phyloP scores from a whole-genome alignment of 2,797 vertebrate genomes.

The Sternarchorhynchus goeldii region DNA sequence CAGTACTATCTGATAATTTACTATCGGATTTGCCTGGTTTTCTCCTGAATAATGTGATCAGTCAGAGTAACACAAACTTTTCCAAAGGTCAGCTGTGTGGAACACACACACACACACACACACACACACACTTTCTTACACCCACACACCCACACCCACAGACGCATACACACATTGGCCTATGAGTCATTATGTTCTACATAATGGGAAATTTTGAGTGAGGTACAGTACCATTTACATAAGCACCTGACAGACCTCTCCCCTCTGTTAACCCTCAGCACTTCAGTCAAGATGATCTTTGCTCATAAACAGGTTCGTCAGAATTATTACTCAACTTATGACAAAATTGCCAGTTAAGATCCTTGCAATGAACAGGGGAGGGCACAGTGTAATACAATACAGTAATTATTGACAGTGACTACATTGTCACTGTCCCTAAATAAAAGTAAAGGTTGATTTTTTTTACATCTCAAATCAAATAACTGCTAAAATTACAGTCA shows the following conservation, averaged over 20 bases:
- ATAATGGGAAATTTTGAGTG: conserved; percentile 22
- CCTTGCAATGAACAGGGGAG: neutral
- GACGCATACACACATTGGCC: conserved; percentile 5
- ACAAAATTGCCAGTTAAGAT: neutral
- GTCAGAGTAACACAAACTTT: conserved; percentile 21
- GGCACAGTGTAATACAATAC: neutral
- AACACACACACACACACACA: too few relatives aligned
- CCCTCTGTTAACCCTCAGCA: neutral
- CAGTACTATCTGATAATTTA: too few relatives aligned
- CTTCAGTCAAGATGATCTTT: neutral
- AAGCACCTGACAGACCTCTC: neutral
- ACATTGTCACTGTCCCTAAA: neutral
- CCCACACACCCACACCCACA: neutral
- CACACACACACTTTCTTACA: too few relatives aligned
- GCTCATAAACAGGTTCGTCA: neutral
- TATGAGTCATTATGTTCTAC: conserved; percentile 44
- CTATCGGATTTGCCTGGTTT: too few relatives aligned
- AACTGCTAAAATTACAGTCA: neutral
- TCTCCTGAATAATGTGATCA: conserved; percentile 4
- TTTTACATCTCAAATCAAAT: neutral
- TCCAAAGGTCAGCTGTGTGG: conserved; percentile 53
- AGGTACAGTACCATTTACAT: neutral
- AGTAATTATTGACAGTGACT: neutral
- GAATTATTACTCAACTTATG: conserved; percentile 1
- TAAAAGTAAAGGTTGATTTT: neutral